Evolutionary conservation across 2,888 invertebrate genomes (phyloP), one percentile per base, ranked within the genome.

Genomic region (Atethmia centrago): DNA sequence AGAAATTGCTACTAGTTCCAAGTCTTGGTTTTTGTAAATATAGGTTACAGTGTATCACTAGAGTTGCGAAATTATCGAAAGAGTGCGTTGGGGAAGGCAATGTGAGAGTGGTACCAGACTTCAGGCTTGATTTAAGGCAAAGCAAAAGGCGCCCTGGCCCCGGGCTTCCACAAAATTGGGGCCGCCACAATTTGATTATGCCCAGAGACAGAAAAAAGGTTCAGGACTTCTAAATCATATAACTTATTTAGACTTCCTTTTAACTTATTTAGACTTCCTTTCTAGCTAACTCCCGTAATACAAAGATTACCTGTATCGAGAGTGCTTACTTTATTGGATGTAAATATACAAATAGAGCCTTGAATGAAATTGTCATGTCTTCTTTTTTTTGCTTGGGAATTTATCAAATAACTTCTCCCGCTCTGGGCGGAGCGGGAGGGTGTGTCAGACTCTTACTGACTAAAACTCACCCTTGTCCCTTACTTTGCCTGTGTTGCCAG

Each of bases 201-300:
- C 19, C 47, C 21, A 47, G 25, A 16, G 9, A 21, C 7, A 21
- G 2, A 21, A 42, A 25, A 28, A 49, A n/a, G 12, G 36, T 49
- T 68, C 10, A 68, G 3, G 14, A 49, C 40, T 49, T 42, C 51
- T 14, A 42, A 71, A 14, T 14, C 16, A 45, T 9, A 42, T 70
- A 12, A 51, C 42, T 70, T 70, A 51, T 70, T 69, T 19, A 51
- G 69, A 42, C 12, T 42, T 51, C 19, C 42, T 31, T n/a, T 51
- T 70, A 12, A 51, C 42, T 70, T 70, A 51, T 70, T 69, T 19
- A 51, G 69, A 42, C 12, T 42, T 51, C 19, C 42, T 31, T n/a
- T 51, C 4, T n/a, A 42, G 4, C 4, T 36, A 1, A 21, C 16
- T 70, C 42, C 5, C 2, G 19, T 42, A 49, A 51, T 31, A 28